Evolutionary conservation across 2,113 vertebrate genomes (phyloP).

Genomic region (Nerophis lumbriciformis): DNA sequence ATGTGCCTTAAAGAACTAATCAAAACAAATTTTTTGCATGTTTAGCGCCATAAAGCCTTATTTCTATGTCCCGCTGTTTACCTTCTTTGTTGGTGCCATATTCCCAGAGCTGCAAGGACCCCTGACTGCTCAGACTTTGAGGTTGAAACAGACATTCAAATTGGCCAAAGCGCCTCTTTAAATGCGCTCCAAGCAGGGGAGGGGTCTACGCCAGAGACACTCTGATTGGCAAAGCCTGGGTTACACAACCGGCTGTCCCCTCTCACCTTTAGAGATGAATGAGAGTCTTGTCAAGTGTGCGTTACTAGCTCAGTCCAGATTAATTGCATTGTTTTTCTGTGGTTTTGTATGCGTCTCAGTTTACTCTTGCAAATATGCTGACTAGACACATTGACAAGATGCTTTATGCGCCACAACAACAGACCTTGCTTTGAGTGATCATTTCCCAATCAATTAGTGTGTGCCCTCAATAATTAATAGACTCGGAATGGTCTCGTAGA

Average conservation of each 20-base stretch:
- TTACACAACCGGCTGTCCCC: slow-evolving; percentile 45
- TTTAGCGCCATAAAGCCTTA: not conserved
- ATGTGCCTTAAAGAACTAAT: not conserved
- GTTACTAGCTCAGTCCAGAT: slow-evolving; percentile 39
- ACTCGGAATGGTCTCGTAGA: not conserved
- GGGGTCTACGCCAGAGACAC: slow-evolving; percentile 18
- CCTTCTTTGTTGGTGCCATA: slow-evolving; percentile 65
- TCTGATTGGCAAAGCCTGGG: slow-evolving; percentile 53
- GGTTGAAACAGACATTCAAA: slow-evolving; percentile 33
- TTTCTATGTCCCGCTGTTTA: slow-evolving; percentile 25
- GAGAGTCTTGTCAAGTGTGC: slow-evolving; percentile 34
- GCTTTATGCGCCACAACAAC: not conserved
- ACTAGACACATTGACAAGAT: not conserved
- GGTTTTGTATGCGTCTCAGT: slow-evolving; percentile 6
- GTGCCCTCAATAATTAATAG: not conserved
- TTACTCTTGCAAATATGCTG: slow-evolving; percentile 5
- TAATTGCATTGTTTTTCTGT: slow-evolving; percentile 8
- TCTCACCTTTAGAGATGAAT: slow-evolving; percentile 37
- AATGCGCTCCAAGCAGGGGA: slow-evolving; percentile 45
- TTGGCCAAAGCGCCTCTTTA: slow-evolving; percentile 29
- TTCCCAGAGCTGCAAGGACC: slow-evolving; percentile 42
- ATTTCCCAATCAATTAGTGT: not conserved
- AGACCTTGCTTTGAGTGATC: not conserved
- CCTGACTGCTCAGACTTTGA: slow-evolving; percentile 48
- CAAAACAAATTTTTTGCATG: not conserved